These are phyloP conservation scores for Hofmannophila pseudospretella DNA, from an alignment of 2,888 invertebrate species.

Conservation along the genomic window DNA sequence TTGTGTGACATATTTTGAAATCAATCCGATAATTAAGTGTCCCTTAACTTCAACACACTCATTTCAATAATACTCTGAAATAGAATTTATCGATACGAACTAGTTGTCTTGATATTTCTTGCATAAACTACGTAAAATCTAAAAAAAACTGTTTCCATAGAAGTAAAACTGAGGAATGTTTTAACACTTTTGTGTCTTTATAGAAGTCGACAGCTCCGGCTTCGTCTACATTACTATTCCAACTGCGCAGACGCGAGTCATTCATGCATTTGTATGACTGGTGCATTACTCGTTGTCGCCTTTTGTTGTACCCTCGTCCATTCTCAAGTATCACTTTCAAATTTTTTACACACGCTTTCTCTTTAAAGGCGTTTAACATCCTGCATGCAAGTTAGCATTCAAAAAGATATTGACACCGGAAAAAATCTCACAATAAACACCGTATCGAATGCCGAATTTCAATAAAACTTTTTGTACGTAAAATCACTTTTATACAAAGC, in stretches of 20 bases:
- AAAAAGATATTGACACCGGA: conserved; percentile 15
- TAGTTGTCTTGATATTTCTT: no score
- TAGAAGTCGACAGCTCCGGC: conserved; percentile 9
- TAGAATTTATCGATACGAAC: no score
- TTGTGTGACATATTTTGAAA: no score
- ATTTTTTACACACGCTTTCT: conserved; percentile 50
- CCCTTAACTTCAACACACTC: no score
- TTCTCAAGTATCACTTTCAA: conserved; percentile 56
- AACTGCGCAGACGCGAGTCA: conserved; percentile 39
- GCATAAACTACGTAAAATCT: no score
- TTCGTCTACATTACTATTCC: conserved; percentile 52
- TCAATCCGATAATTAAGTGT: no score
- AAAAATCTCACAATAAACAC: conserved; percentile 4
- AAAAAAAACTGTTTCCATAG: no score
- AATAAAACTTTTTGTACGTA: conserved; percentile 15
- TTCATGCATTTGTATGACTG: conserved; percentile 55
- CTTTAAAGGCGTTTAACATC: conserved; percentile 33
- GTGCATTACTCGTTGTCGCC: conserved; percentile 43
- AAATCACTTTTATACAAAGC: conserved; percentile 43
- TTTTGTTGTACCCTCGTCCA: conserved; percentile 49
- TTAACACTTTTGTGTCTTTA: not conserved
- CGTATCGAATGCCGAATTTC: conserved; percentile 4
- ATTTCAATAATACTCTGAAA: no score
- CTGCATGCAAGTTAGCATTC: conserved; percentile 15
- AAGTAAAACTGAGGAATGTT: not conserved